Evolutionary conservation across 2,888 invertebrate species (phyloP).

Genomic region (Laspeyria flexula): DNA sequence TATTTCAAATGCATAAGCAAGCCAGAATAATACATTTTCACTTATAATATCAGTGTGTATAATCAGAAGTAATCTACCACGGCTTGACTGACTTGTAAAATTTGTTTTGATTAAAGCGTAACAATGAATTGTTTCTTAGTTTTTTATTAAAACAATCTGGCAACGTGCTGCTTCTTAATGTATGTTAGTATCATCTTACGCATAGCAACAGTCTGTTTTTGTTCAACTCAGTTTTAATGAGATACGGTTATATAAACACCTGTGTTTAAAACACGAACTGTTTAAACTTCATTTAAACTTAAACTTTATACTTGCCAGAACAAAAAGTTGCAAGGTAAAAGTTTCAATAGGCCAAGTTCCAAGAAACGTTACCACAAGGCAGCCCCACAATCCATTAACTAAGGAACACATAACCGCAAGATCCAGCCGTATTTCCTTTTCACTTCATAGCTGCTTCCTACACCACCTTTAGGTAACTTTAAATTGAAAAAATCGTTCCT

Average conservation of each 20-base stretch:
- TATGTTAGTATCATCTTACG: background rate
- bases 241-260: background rate
- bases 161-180: background rate
- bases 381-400: conserved; percentile 11
- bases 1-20: no score
- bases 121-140: background rate
- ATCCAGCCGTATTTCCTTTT: conserved; percentile 29
- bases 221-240: background rate
- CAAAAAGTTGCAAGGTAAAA: background rate
- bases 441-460: conserved; percentile 10
- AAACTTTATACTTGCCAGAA: background rate
- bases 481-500: no score
- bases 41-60: background rate
- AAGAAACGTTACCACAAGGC: conserved; percentile 13
- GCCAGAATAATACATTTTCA: background rate
- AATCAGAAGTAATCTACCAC: background rate
- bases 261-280: background rate
- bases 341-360: conserved; percentile 13
- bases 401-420: conserved; percentile 23
- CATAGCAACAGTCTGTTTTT: background rate
- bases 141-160: background rate
- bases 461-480: background rate
- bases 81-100: background rate
- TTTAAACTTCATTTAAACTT: background rate
- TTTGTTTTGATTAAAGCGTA: background rate